A percentile compares a stretch with the other conserved stretches of the same genome.
Evolutionary conservation across 2,888 invertebrate genomes (phyloP).

Genomic region (Drosophila flavopinicola): DNA sequence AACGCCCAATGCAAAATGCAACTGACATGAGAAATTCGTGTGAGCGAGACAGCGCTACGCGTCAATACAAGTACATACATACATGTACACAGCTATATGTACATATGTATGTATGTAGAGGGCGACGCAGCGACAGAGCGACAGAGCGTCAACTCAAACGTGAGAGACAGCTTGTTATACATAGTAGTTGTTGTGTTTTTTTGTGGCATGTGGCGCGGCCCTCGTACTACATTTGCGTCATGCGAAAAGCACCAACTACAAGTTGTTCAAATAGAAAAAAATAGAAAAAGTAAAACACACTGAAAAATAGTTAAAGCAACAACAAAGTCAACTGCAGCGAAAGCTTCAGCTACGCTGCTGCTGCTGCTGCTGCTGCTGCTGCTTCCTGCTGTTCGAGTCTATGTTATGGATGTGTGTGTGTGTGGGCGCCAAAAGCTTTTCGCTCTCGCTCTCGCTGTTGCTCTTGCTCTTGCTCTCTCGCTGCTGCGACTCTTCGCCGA

Average conservation of each 20-base stretch:
- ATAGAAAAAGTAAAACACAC: constrained; percentile 18
- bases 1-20: constrained; percentile 78
- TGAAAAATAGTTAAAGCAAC: constrained; percentile 49
- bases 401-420: constrained; percentile 1
- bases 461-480: constrained; percentile 6
- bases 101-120: not conserved
- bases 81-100: too few species aligned
- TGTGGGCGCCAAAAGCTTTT: constrained; percentile 45
- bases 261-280: constrained; percentile 30
- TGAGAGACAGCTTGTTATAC: constrained; percentile 63
- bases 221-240: constrained; percentile 69
- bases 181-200: constrained; percentile 17
- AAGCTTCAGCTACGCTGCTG: constrained; percentile 33
- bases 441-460: constrained; percentile 3
- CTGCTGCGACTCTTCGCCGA: constrained; percentile 6
- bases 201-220: constrained; percentile 38
- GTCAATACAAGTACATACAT: not conserved
- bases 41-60: constrained; percentile 36
- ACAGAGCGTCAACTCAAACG: constrained; percentile 52
- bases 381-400: constrained; percentile 50
- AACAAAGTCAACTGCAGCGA: constrained; percentile 49
- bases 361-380: too few species aligned
- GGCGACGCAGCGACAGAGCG: too few species aligned
- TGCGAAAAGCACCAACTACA: constrained; percentile 43
- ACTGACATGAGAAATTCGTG: constrained; percentile 63